Evolutionary conservation across 1,140 invertebrate species (phyloP).

Genomic region (Trichoplusia ni): DNA sequence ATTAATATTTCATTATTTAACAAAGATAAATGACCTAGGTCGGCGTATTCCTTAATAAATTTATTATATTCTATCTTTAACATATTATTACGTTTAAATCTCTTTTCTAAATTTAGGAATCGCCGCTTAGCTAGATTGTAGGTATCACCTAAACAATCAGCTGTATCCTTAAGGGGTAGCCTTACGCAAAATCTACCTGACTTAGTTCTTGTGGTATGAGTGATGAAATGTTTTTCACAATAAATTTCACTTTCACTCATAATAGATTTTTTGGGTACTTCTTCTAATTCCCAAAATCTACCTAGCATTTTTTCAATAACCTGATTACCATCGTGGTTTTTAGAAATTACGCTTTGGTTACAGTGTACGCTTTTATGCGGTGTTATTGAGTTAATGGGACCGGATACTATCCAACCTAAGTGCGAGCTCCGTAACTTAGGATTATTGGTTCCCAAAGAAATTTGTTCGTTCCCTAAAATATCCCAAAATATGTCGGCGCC

Average conservation of each 20-base stretch:
- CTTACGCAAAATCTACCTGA: slow-evolving; percentile 49
- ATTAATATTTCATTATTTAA: neutral
- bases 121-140: slow-evolving; percentile 40
- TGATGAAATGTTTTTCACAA: slow-evolving; percentile 38
- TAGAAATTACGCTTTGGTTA: slow-evolving; percentile 9
- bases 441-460: too few relatives aligned
- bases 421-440: slow-evolving; percentile 47
- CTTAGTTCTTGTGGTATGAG: slow-evolving; percentile 33
- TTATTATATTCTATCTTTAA: slow-evolving; percentile 43
- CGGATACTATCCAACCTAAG: slow-evolving; percentile 54
- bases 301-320: slow-evolving; percentile 5
- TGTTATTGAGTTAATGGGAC: slow-evolving; percentile 25
- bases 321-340: neutral
- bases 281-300: slow-evolving; percentile 37
- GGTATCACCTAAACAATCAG: slow-evolving; percentile 43
- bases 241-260: slow-evolving; percentile 1
- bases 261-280: slow-evolving; percentile 2
- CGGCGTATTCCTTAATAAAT: slow-evolving; percentile 49
- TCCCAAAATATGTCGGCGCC: slow-evolving; percentile 57
- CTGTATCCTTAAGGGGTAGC: slow-evolving; percentile 44
- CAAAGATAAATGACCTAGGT: slow-evolving; percentile 34
- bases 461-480: slow-evolving; percentile 46
- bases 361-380: slow-evolving; percentile 12
- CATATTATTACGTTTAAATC: slow-evolving; percentile 42
- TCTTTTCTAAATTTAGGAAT: slow-evolving; percentile 47